Percentiles rank a stretch among this genome's conserved stretches.
Conservation (phyloP, 2,113 vertebrate genomes). For the Stercorarius parasiticus region DNA sequence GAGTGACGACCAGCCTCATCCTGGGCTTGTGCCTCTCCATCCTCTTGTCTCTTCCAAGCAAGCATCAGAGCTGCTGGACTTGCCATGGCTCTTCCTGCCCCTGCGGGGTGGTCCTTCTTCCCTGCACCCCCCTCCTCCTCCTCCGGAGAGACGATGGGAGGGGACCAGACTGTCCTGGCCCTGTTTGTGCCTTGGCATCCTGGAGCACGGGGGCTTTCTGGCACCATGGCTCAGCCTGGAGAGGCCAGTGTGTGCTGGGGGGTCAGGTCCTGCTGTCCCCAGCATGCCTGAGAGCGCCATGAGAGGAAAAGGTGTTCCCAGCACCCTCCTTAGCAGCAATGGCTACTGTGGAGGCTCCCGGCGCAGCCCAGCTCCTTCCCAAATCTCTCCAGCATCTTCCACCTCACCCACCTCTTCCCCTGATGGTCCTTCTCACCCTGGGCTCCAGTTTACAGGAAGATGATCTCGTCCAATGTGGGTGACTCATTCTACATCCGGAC, state of each 20-base stretch:
- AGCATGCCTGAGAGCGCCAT: not conserved
- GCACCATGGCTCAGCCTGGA: not conserved
- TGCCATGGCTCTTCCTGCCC: not conserved
- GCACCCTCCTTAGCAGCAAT: not conserved
- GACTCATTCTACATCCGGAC: slow-evolving; percentile 96
- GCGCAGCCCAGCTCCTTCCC: not conserved
- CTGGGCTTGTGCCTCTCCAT: not conserved
- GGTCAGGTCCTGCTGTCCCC: not conserved
- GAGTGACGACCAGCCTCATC: slow-evolving; percentile 50
- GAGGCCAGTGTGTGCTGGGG: not conserved
- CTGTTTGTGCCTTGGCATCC: not conserved
- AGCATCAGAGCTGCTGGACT: not conserved
- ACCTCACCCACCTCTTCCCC: not conserved
- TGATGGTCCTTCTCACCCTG: not conserved
- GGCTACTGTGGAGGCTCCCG: not conserved
- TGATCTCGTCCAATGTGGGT: slow-evolving; percentile 83
- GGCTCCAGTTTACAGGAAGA: slow-evolving; percentile 89
- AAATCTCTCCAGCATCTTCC: not conserved
- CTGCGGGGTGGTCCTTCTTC: not conserved
- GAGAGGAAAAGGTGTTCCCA: not conserved
- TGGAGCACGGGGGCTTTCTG: not conserved
- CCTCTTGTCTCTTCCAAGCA: not conserved
- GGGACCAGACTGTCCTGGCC: not conserved
- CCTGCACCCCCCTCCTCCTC: not conserved
- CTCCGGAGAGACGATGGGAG: not conserved